phyloP scores from a whole-genome alignment of 2,888 invertebrate species.

The Metopia argyrocephala region DNA sequence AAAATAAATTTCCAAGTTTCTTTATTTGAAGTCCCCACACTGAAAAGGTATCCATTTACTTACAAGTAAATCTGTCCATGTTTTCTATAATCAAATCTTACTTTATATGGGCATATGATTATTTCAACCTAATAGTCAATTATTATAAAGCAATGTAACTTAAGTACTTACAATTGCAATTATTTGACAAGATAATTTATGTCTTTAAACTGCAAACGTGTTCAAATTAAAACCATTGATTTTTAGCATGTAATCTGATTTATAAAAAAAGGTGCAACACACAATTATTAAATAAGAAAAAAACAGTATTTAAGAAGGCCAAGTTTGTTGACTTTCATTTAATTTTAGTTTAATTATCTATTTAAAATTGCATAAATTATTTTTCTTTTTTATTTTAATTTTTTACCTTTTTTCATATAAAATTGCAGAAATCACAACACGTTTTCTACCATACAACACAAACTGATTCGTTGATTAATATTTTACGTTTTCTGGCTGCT shows the following conservation, averaged over 20 bases:
- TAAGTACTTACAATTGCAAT: no score
- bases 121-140: no score
- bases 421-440: conserved; percentile 11
- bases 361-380: conserved; percentile 1
- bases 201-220: no score
- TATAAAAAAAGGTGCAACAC: not conserved
- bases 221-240: not conserved
- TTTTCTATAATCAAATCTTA: no score
- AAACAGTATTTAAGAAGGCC: conserved; percentile 5
- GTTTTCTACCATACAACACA: conserved; percentile 27
- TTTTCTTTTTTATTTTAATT: conserved; percentile 12
- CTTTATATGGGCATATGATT: no score
- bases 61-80: no score
- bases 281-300: not conserved
- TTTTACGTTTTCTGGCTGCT: not conserved
- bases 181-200: no score
- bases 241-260: not conserved
- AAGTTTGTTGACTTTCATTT: conserved; percentile 48
- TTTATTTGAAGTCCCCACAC: no score
- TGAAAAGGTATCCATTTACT: no score
- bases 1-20: no score
- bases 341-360: conserved; percentile 36
- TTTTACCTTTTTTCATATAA: not conserved
- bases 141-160: no score
- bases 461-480: not conserved